These are phyloP conservation scores for Drosophila subpulchrella DNA, from an alignment of 1,140 invertebrate genomes.

Conservation along the genomic window DNA sequence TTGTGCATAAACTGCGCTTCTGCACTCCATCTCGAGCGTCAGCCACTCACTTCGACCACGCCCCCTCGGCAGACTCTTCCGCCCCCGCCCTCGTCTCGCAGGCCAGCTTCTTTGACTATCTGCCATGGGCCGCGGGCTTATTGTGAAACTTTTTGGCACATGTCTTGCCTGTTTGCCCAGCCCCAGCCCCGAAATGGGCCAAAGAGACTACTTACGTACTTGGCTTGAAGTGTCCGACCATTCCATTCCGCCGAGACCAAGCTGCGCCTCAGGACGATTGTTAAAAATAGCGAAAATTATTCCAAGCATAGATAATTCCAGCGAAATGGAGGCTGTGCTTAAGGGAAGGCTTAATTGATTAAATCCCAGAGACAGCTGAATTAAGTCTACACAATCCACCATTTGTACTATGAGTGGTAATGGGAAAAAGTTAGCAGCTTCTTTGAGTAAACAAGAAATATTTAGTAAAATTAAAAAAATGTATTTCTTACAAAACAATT, in stretches of 20 bases:
- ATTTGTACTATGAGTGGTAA: neutral
- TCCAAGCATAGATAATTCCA: slow-evolving; percentile 20
- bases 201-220: slow-evolving; percentile 42
- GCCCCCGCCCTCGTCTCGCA: slow-evolving; percentile 6
- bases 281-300: slow-evolving; percentile 61
- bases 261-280: slow-evolving; percentile 48
- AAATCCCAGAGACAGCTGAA: slow-evolving; percentile 21
- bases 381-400: neutral
- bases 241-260: slow-evolving; percentile 12
- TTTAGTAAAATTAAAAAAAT: neutral
- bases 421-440: neutral
- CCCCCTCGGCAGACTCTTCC: slow-evolving; percentile 14
- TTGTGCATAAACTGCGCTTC: slow-evolving; percentile 77
- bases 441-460: neutral
- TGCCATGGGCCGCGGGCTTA: slow-evolving; percentile 62
- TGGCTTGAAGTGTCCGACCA: slow-evolving; percentile 25
- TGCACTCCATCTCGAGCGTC: slow-evolving; percentile 49
- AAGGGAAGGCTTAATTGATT: slow-evolving; percentile 28
- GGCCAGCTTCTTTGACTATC: slow-evolving; percentile 30
- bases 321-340: slow-evolving; percentile 4
- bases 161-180: slow-evolving; percentile 68
- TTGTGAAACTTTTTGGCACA: slow-evolving; percentile 82
- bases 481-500: too few relatives aligned
- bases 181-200: slow-evolving; percentile 33
- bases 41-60: slow-evolving; percentile 48